Conservation (phyloP, 2,113 vertebrate genomes). For the Pelobates fuscus region DNA sequence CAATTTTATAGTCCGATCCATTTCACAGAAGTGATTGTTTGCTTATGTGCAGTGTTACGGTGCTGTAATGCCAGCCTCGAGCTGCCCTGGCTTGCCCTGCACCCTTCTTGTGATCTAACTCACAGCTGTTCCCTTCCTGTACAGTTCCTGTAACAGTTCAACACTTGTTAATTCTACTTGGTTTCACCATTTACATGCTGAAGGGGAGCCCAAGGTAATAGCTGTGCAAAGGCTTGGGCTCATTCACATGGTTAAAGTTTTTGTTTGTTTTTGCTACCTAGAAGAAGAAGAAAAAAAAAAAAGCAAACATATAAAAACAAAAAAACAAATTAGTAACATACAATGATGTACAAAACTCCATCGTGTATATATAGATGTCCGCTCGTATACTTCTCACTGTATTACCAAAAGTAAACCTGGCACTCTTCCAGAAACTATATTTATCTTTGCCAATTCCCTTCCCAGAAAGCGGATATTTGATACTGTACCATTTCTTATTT, state of each 20-base stretch:
- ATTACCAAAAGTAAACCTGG: constrained; percentile 45
- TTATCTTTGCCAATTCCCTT: constrained; percentile 13
- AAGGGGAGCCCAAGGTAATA: not conserved
- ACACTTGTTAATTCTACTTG: constrained; percentile 20
- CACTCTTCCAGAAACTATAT: constrained; percentile 41
- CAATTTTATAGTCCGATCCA: constrained; percentile 21
- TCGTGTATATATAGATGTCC: constrained; percentile 14
- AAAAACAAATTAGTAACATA: no score
- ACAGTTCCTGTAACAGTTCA: constrained; percentile 36
- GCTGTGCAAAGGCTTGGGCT: no score
- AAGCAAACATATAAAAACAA: no score
- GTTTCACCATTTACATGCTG: constrained; percentile 30
- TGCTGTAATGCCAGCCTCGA: constrained; percentile 22
- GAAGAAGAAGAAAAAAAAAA: no score
- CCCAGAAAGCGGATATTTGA: constrained; percentile 3
- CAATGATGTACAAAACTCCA: no score
- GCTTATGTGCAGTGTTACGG: not conserved
- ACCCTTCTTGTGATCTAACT: constrained; percentile 13
- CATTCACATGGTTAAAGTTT: no score
- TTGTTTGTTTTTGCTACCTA: no score
- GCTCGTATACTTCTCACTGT: constrained; percentile 32
- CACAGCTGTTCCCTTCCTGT: constrained; percentile 32
- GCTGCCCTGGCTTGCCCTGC: constrained; percentile 29
- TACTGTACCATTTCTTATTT: not conserved
- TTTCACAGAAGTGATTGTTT: constrained; percentile 40